These are phyloP conservation scores for Aptenodytes forsteri DNA, from an alignment of 2,113 vertebrate species.

Conservation along the genomic window DNA sequence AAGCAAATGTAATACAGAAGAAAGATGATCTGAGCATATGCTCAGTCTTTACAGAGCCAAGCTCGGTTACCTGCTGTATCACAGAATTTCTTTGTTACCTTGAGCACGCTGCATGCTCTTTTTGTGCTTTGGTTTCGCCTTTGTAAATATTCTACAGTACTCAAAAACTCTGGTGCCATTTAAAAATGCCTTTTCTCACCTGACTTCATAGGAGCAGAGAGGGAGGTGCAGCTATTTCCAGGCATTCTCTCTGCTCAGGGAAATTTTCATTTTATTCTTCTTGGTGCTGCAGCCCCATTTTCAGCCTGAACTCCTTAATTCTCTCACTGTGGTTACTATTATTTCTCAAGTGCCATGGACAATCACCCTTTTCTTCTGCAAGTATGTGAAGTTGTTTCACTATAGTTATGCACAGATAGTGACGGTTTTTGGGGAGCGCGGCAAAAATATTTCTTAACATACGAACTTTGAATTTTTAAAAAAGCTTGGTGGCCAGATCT, in stretches of 20 bases:
- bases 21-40: constrained; percentile 60
- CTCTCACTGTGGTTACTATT: background rate
- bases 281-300: background rate
- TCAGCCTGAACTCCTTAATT: background rate
- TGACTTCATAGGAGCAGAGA: background rate
- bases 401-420: background rate
- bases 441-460: background rate
- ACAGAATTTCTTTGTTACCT: constrained; percentile 55
- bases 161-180: background rate
- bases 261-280: background rate
- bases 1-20: constrained; percentile 24
- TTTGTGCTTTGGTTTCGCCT: background rate
- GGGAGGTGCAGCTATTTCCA: constrained; percentile 20
- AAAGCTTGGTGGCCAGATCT: background rate
- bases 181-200: background rate
- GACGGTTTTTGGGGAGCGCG: background rate
- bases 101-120: background rate
- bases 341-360: background rate
- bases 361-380: background rate
- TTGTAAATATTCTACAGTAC: background rate
- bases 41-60: background rate
- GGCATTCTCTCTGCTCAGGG: background rate
- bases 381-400: background rate
- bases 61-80: constrained; percentile 48
- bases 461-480: background rate